phyloP scores from a whole-genome alignment of 1,140 invertebrate genomes.

The Cydia splendana region DNA sequence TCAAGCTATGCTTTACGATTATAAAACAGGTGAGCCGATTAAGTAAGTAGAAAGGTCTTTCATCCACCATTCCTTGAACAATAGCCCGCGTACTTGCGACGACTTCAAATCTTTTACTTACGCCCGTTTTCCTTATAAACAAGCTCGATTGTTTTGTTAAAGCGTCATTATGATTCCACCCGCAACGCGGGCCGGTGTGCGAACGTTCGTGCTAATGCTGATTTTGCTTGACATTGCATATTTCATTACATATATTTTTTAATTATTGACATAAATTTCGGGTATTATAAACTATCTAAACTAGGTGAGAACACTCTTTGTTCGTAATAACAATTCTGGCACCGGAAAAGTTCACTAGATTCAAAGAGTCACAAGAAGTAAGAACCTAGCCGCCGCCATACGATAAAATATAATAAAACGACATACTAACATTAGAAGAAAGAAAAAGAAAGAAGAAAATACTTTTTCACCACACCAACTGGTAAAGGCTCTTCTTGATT shows the following conservation, averaged over 20 bases:
- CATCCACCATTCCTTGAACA: slow-evolving; percentile 37
- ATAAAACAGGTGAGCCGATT: slow-evolving; percentile 7
- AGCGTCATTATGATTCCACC: slow-evolving; percentile 52
- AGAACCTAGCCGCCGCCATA: too few relatives aligned
- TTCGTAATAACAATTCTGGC: too few relatives aligned
- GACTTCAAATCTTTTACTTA: slow-evolving; percentile 40
- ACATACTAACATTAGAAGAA: too few relatives aligned
- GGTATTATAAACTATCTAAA: too few relatives aligned
- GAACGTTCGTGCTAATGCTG: slow-evolving; percentile 36
- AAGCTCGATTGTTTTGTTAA: slow-evolving; percentile 42
- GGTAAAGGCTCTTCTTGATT: too few relatives aligned
- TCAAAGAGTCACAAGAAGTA: too few relatives aligned
- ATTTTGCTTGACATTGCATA: slow-evolving; percentile 37
- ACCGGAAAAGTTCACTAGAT: too few relatives aligned
- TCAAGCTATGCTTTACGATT: slow-evolving; percentile 9
- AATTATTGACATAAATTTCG: too few relatives aligned
- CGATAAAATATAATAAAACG: too few relatives aligned
- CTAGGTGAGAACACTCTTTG: too few relatives aligned
- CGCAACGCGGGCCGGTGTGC: slow-evolving; percentile 39
- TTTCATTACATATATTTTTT: not conserved
- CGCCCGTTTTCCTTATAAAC: slow-evolving; percentile 50
- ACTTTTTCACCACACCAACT: too few relatives aligned
- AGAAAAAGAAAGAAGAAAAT: too few relatives aligned
- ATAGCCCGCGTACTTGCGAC: slow-evolving; percentile 33
- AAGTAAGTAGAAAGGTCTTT: slow-evolving; percentile 33